Conservation (phyloP, 1,140 invertebrate species). For the Maconellicoccus hirsutus region DNA sequence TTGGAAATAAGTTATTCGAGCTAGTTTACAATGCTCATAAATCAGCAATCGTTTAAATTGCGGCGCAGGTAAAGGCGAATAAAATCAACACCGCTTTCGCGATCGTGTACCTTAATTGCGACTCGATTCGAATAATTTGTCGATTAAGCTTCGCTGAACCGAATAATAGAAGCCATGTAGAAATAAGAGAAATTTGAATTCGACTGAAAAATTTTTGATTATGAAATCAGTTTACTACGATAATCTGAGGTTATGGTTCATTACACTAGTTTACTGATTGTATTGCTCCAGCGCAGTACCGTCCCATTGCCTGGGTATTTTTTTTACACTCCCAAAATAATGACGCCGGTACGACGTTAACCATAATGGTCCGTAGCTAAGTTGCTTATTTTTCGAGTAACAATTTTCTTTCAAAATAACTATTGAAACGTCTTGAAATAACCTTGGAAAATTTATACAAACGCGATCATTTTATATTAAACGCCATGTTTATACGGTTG, state of each 20-base stretch:
- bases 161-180: neutral
- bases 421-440: neutral
- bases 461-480: neutral
- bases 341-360: neutral
- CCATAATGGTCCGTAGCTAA: neutral
- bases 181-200: constrained; percentile 5
- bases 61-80: neutral
- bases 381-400: neutral
- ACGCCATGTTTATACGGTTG: neutral
- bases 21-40: too few species aligned
- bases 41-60: too few species aligned
- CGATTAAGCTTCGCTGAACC: neutral
- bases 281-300: neutral
- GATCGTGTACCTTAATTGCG: neutral
- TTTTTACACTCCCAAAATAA: neutral
- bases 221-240: neutral
- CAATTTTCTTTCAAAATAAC: neutral
- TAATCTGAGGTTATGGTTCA: neutral
- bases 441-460: neutral
- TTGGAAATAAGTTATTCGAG: too few species aligned
- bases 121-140: neutral
- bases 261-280: neutral
- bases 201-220: neutral
- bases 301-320: neutral
- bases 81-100: constrained; percentile 2